A percentile compares a stretch with the other conserved stretches of the same genome.
Conservation (phyloP, 2,113 vertebrate species). For the Dromiciops gliroides region DNA sequence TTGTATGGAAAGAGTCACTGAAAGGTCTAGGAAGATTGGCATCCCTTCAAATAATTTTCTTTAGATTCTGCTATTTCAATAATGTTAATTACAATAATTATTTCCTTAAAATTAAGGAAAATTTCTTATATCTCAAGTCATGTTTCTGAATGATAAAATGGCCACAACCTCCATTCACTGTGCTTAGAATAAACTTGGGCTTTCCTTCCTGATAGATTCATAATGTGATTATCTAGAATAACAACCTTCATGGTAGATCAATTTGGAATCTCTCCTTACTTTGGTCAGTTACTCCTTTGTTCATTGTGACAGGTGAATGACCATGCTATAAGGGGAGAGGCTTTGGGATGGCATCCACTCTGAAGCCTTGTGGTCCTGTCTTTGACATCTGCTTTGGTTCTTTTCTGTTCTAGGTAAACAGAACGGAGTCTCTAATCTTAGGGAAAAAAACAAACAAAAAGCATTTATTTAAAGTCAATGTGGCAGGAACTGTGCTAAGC, state of each 20-base stretch:
- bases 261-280: background rate
- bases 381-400: background rate
- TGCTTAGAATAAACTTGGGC: background rate
- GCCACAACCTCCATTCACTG: background rate
- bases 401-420: background rate
- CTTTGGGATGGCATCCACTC: background rate
- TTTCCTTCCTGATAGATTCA: background rate
- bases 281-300: no score
- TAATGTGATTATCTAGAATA: background rate
- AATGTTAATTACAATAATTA: no score
- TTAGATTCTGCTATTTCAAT: background rate
- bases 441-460: background rate
- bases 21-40: background rate
- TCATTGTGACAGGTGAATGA: background rate
- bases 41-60: background rate
- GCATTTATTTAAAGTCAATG: background rate
- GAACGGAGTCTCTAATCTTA: background rate
- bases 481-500: background rate
- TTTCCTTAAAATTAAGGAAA: background rate
- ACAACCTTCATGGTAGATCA: background rate
- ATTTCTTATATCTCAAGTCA: background rate
- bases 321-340: background rate
- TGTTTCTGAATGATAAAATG: background rate
- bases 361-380: no score
- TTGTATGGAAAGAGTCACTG: background rate